Percentiles rank a stretch among this genome's conserved stretches.
Conservation (phyloP, 2,113 vertebrate genomes). For the Phalacrocorax brasilianus region DNA sequence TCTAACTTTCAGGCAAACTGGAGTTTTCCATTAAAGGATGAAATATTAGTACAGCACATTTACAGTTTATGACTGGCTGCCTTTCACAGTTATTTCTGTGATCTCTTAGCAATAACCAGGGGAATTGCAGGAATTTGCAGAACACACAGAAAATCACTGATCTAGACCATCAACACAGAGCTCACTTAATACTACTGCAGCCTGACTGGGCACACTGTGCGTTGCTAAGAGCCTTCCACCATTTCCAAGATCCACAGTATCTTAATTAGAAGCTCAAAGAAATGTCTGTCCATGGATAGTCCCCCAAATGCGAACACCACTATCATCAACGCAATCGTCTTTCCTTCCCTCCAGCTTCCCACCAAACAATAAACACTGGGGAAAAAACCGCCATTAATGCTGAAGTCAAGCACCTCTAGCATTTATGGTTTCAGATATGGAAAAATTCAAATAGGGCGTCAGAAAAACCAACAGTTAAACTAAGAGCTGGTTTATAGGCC, state of each 20-base stretch:
- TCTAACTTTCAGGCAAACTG: background rate
- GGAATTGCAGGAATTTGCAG: conserved; percentile 47
- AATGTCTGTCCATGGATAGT: background rate
- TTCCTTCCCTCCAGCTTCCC: background rate
- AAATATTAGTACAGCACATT: background rate
- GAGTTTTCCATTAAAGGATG: background rate
- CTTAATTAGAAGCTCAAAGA: background rate
- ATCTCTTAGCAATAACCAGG: conserved; percentile 9
- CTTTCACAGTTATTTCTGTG: conserved; percentile 14
- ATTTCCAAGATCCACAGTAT: background rate
- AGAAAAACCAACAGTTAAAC: background rate
- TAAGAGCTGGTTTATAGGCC: background rate
- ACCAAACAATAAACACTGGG: background rate
- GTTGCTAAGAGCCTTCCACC: background rate
- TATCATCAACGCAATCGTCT: background rate
- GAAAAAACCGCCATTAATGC: background rate
- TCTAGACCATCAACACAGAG: background rate
- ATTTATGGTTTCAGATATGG: background rate
- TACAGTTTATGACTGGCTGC: background rate
- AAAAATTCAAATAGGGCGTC: background rate
- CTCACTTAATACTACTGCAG: background rate
- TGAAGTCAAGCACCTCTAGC: background rate
- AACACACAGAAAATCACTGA: background rate
- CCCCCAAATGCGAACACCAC: background rate
- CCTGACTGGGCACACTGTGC: background rate